A percentile compares a stretch with the other conserved stretches of the same genome.
Conservation (phyloP, 2,888 invertebrate genomes). For the Nezara viridula region DNA sequence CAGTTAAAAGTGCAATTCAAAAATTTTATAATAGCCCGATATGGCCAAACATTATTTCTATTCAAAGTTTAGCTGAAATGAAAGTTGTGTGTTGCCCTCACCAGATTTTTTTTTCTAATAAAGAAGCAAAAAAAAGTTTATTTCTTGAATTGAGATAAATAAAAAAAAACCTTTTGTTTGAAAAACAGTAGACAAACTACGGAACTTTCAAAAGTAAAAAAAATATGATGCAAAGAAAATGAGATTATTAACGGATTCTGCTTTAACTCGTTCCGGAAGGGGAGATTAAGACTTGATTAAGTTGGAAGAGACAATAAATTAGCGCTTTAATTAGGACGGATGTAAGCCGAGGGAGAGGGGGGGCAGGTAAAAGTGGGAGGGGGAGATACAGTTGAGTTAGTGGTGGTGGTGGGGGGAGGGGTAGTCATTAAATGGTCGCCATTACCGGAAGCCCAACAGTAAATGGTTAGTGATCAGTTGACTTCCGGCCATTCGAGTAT, state of each 20-base stretch:
- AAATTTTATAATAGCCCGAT: too few relatives aligned
- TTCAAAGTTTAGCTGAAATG: too few relatives aligned
- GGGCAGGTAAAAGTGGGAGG: neutral
- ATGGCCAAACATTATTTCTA: too few relatives aligned
- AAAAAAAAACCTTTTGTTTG: neutral
- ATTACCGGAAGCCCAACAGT: slow-evolving; percentile 1
- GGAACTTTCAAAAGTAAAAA: neutral
- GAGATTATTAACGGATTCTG: slow-evolving; percentile 2
- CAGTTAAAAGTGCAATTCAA: too few relatives aligned
- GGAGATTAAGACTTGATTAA: slow-evolving; percentile 32
- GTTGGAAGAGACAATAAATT: slow-evolving; percentile 35
- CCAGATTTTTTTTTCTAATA: too few relatives aligned
- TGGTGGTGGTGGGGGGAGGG: neutral
- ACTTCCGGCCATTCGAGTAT: neutral
- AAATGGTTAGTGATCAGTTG: slow-evolving; percentile 7
- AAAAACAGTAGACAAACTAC: neutral
- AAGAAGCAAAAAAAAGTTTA: too few relatives aligned
- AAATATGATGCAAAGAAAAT: neutral
- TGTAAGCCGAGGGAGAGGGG: neutral
- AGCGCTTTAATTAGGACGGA: slow-evolving; percentile 13
- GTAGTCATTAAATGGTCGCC: neutral
- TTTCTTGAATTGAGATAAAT: too few relatives aligned
- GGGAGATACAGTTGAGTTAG: neutral
- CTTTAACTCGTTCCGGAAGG: neutral
- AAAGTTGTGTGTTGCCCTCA: too few relatives aligned